Base-by-base conservation (phyloP, 2,113 vertebrate species). In the Elanus axillaris region DNA sequence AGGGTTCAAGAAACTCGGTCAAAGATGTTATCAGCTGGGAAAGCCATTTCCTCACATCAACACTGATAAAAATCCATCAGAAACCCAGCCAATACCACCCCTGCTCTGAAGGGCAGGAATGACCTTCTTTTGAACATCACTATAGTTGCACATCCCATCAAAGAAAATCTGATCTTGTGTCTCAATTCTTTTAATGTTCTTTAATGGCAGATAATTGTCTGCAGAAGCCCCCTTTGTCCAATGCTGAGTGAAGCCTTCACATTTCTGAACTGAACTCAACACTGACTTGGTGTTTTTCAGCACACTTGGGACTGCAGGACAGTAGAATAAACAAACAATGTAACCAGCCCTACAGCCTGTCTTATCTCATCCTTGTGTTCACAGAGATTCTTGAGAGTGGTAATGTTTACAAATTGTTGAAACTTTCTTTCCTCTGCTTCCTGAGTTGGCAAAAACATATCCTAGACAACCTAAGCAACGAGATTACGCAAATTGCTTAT, bases 391-490 rank as follows among this genome's bases (percentile, higher is more conserved):
- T 97, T 95, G 88, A 96, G 94, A 97, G 97, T 98, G 97, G 98
- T 93, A 98, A 96, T 99, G 98, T 99, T 99, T 99, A 99, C 96
- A 97, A 96, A 98, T 84, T 80, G 98, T 96, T 98, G 98, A 99
- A 98, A 99, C 98, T 98, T 99, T 98, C 99, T 99, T 99, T 99
- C 98, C 97, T 98, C 98, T 97, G 96, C 97, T 98, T 98, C 98
- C 98, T 98, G 97, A 97, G 96, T 97, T 98, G 97, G 98, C 98
- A 98, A 98, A 99, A 98, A 98, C 93, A 98, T 93, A 98, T 98
- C 98, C 98, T 97, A 88, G 94, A 97, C 98, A 98, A 98, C 98
- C 98, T 96, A 87, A 88, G 97, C 75, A 95, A 96, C n/a, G 95
- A 95, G 94, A 98, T 98, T 98, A 99, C 96, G 36, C 97, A 98